phyloP scores from a whole-genome alignment of 2,113 vertebrate species.

The Toxotes jaculatrix region DNA sequence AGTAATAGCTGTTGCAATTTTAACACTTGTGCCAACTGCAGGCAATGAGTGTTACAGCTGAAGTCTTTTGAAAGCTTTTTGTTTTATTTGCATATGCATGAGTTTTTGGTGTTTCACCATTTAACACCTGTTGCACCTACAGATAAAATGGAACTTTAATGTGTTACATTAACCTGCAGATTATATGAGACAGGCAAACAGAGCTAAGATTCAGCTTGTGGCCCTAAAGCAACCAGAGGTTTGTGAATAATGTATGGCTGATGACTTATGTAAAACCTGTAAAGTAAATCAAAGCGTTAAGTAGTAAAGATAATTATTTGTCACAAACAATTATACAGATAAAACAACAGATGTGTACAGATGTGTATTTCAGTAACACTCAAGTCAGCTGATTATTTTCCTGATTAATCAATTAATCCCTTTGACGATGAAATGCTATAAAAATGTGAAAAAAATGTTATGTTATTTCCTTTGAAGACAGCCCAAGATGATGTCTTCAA shows the following conservation, averaged over 20 bases:
- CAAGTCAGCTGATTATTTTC: neutral
- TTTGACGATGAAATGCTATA: neutral
- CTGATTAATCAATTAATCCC: neutral
- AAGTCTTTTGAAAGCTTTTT: neutral
- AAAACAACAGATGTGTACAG: no score
- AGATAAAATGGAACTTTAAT: neutral
- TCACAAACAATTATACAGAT: no score
- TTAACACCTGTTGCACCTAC: neutral
- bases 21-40: constrained; percentile 20
- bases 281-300: neutral
- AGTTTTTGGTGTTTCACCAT: neutral
- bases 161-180: neutral
- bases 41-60: neutral
- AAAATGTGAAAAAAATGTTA: no score
- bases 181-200: neutral
- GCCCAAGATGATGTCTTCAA: no score
- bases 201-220: neutral
- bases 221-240: neutral
- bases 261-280: no score
- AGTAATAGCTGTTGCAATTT: constrained; percentile 6
- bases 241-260: neutral
- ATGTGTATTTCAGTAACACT: neutral
- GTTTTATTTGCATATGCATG: neutral
- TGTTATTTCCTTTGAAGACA: no score
- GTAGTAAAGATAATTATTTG: neutral